phyloP scores from a whole-genome alignment of 53 echinoderm and acorn worm genomes.

The Holothuria scabra region DNA sequence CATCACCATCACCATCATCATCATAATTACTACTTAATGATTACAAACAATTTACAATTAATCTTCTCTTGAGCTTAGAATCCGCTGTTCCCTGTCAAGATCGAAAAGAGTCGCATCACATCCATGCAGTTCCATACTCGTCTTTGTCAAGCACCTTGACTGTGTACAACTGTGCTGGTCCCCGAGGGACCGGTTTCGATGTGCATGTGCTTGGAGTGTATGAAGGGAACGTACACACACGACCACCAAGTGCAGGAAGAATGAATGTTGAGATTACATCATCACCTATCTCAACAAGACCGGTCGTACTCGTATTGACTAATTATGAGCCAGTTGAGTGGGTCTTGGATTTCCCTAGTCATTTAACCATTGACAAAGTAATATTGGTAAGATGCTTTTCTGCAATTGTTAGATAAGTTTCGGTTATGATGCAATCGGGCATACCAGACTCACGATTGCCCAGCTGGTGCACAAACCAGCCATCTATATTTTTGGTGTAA shows the following conservation, averaged over 20 bases:
- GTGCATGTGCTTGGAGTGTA: conserved; percentile 75
- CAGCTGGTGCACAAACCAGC: no score
- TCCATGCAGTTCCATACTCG: conserved; percentile 16
- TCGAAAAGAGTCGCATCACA: conserved; percentile 28
- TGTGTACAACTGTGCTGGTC: conserved; percentile 62
- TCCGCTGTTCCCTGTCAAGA: conserved; percentile 49
- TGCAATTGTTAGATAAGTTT: no score
- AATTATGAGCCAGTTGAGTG: conserved; percentile 84
- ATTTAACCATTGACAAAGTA: conserved; percentile 54
- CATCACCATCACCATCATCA: no score
- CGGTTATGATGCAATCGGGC: no score
- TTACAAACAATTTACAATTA: no score
- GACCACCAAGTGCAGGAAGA: conserved; percentile 73
- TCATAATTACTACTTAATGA: no score
- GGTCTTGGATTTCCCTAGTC: conserved; percentile 49
- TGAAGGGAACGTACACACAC: conserved; percentile 74
- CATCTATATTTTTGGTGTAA: no score
- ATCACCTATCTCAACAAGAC: conserved; percentile 5
- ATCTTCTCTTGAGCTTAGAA: not conserved
- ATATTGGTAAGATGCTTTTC: conserved; percentile 59
- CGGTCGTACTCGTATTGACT: conserved; percentile 65
- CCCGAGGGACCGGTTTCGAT: conserved; percentile 37
- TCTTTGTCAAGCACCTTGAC: not conserved
- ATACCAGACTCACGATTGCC: no score
- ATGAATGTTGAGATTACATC: conserved; percentile 60